These are phyloP conservation scores for Pterostichus niger DNA, from an alignment of 2,888 invertebrate genomes.

Conservation along the genomic window DNA sequence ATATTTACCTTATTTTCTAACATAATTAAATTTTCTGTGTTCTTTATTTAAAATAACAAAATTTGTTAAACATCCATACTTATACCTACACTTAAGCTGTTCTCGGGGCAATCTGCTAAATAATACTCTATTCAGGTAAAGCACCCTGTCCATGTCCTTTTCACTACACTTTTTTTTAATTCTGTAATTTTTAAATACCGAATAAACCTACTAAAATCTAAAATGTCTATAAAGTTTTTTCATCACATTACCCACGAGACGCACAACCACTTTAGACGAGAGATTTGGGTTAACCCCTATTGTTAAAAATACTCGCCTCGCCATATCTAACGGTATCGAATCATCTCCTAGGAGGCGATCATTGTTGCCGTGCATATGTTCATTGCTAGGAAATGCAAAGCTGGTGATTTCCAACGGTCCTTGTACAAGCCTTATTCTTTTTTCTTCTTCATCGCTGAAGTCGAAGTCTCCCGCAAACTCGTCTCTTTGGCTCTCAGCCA, in stretches of 20 bases:
- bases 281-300: background rate
- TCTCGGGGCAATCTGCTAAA: constrained; percentile 1
- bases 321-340: no score
- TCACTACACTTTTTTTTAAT: background rate
- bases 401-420: no score
- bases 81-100: background rate
- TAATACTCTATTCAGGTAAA: background rate
- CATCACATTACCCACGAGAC: background rate
- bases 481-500: background rate
- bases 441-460: no score
- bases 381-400: no score
- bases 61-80: background rate
- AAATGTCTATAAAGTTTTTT: background rate
- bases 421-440: no score
- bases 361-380: no score
- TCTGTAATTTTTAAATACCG: background rate
- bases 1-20: constrained; percentile 1
- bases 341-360: no score
- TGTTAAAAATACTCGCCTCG: no score
- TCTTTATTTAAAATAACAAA: no score
- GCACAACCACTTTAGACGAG: background rate
- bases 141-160: background rate
- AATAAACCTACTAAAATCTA: no score
- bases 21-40: no score
- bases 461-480: background rate